phyloP scores from a whole-genome alignment of 1,140 invertebrate species.

The Temnothorax longispinosus region DNA sequence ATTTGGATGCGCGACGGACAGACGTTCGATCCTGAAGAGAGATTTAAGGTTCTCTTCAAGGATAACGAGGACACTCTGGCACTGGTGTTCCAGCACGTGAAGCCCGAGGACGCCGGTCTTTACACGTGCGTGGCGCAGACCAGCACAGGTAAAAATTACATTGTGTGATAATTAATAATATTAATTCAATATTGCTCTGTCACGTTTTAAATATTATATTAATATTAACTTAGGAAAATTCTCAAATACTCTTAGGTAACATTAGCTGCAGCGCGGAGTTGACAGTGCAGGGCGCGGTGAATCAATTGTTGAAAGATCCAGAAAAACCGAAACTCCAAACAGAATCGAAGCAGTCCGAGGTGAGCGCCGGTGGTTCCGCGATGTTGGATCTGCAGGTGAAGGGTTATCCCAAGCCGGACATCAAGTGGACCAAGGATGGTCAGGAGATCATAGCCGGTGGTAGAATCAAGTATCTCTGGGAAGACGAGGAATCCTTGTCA shows the following conservation, averaged over 20 bases:
- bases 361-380: slow-evolving; percentile 94
- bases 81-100: slow-evolving; percentile 97
- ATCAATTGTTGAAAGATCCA: slow-evolving; percentile 93
- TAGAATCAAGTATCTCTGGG: slow-evolving; percentile 94
- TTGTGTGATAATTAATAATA: background rate
- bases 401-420: slow-evolving; percentile 97
- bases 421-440: slow-evolving; percentile 95
- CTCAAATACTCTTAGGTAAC: slow-evolving; percentile 89
- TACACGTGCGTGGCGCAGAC: slow-evolving; percentile 98
- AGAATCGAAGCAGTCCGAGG: slow-evolving; percentile 91
- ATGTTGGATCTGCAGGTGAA: slow-evolving; percentile 96
- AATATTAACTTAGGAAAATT: background rate
- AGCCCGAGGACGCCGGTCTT: slow-evolving; percentile 96
- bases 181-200: background rate
- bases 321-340: slow-evolving; percentile 92
- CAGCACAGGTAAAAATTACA: slow-evolving; percentile 88
- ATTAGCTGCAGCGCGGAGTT: slow-evolving; percentile 97
- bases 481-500: slow-evolving; percentile 96
- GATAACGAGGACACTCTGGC: slow-evolving; percentile 97
- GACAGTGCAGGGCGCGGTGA: slow-evolving; percentile 95
- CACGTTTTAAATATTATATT: background rate
- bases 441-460: slow-evolving; percentile 92
- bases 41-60: slow-evolving; percentile 96
- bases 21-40: slow-evolving; percentile 95
- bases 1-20: slow-evolving; percentile 96